phyloP scores from a whole-genome alignment of 2,113 vertebrate genomes.

The Phoenicopterus ruber region DNA sequence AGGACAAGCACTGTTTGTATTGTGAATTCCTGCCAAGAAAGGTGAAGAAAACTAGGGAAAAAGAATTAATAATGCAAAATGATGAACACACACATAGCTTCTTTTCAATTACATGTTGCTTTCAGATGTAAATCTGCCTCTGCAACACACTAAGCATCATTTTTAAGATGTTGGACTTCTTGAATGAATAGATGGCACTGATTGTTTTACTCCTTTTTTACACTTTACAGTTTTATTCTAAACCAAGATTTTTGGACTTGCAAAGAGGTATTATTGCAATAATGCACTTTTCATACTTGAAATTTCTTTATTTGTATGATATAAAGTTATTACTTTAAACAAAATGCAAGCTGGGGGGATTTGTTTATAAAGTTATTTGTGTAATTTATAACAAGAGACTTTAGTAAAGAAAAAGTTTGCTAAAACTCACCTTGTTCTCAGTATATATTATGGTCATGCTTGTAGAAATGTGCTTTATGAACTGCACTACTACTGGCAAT shows the following conservation, averaged over 20 bases:
- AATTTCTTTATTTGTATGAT: conserved; percentile 85
- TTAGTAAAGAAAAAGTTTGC: conserved; percentile 78
- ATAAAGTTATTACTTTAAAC: conserved; percentile 81
- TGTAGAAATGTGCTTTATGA: background rate
- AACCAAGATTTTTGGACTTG: conserved; percentile 98
- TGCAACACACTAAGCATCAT: conserved; percentile 72
- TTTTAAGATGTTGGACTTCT: conserved; percentile 75
- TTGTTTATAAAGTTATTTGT: conserved; percentile 78
- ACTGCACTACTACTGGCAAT: background rate
- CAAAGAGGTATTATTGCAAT: conserved; percentile 99
- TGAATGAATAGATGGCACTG: conserved; percentile 77
- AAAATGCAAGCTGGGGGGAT: conserved; percentile 76
- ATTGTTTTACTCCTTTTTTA: conserved; percentile 76
- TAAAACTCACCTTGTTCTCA: conserved; percentile 75
- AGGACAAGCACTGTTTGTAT: background rate
- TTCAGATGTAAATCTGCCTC: conserved; percentile 73
- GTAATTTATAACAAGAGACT: conserved; percentile 83
- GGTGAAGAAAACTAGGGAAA: conserved; percentile 46
- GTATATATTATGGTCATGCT: conserved; percentile 6
- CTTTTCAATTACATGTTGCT: conserved; percentile 72
- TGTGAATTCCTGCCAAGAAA: conserved; percentile 36
- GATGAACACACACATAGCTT: conserved; percentile 56
- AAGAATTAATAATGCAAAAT: conserved; percentile 25
- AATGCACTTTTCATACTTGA: conserved; percentile 99
- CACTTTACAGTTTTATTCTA: conserved; percentile 94